Evolutionary conservation across 2,797 vertebrate genomes (phyloP).

Genomic region (Acanthis flammea): DNA sequence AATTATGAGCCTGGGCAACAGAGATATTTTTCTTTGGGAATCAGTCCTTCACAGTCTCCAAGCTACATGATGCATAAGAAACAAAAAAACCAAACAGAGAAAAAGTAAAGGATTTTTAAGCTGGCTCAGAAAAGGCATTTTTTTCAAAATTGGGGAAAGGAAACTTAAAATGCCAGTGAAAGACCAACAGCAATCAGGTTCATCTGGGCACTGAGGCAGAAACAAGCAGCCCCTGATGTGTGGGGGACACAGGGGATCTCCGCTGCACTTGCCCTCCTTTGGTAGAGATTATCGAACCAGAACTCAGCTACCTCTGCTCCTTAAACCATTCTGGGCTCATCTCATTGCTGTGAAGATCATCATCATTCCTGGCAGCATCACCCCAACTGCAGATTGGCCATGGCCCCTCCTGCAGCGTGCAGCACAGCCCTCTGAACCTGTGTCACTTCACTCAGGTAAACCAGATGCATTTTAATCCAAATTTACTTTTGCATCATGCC

Average conservation of each 20-base stretch:
- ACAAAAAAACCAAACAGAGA: slow-evolving; percentile 61
- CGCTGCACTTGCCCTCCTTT: neutral
- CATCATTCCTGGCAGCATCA: neutral
- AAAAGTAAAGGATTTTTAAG: slow-evolving; percentile 39
- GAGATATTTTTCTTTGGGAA: slow-evolving; percentile 72
- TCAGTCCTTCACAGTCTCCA: slow-evolving; percentile 57
- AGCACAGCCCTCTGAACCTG: neutral
- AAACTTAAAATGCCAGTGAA: slow-evolving; percentile 42
- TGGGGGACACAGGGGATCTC: neutral
- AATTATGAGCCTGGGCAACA: slow-evolving; percentile 64
- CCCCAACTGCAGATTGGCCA: neutral
- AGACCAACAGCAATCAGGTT: neutral
- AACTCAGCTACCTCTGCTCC: neutral
- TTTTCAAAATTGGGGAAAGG: slow-evolving; percentile 33
- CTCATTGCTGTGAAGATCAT: neutral
- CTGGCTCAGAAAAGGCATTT: slow-evolving; percentile 26
- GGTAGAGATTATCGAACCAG: neutral
- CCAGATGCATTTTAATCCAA: neutral
- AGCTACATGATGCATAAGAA: slow-evolving; percentile 59
- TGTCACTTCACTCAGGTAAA: neutral
- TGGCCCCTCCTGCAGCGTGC: rapidly evolving
- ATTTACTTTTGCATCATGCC: neutral
- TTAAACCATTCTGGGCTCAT: neutral
- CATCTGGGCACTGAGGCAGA: neutral
- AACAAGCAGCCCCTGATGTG: neutral